A percentile compares a stretch with the other conserved stretches of the same genome.
phyloP scores from a whole-genome alignment of 1,140 invertebrate species.

The Oedothorax gibbosus region DNA sequence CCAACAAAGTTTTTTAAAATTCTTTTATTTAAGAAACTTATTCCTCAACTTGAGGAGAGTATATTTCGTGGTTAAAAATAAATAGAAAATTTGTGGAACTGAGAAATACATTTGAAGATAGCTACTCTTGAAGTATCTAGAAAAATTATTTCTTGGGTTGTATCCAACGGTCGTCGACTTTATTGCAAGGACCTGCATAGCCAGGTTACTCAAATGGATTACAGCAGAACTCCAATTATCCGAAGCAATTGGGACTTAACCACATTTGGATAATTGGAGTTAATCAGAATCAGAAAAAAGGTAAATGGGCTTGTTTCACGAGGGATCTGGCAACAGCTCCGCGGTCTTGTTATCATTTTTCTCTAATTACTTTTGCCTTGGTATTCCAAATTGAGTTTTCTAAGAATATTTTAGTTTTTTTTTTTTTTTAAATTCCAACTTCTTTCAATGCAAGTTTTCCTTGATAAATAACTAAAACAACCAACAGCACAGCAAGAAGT shows the following conservation, averaged over 20 bases:
- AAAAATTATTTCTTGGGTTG: constrained; percentile 36
- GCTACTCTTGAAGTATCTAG: constrained; percentile 38
- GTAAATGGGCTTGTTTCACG: too few species aligned
- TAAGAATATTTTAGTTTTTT: too few species aligned
- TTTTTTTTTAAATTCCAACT: too few species aligned
- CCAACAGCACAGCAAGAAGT: too few species aligned
- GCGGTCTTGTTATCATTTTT: too few species aligned
- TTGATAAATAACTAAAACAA: too few species aligned
- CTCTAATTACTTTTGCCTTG: too few species aligned
- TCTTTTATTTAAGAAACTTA: constrained; percentile 54
- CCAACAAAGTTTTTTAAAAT: background rate
- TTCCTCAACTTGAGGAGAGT: constrained; percentile 58
- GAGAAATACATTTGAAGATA: constrained; percentile 49
- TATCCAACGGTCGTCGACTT: constrained; percentile 40
- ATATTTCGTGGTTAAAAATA: constrained; percentile 56
- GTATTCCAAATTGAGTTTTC: too few species aligned
- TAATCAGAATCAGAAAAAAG: constrained; percentile 19
- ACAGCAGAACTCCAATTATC: background rate
- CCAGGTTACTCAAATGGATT: constrained; percentile 11
- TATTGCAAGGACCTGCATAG: constrained; percentile 38
- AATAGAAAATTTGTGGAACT: constrained; percentile 55
- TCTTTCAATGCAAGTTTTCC: too few species aligned
- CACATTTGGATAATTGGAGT: background rate
- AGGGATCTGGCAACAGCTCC: too few species aligned
- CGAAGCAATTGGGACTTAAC: too few species aligned